phyloP scores from a whole-genome alignment of 1,140 invertebrate genomes.

The Nilaparvata lugens region DNA sequence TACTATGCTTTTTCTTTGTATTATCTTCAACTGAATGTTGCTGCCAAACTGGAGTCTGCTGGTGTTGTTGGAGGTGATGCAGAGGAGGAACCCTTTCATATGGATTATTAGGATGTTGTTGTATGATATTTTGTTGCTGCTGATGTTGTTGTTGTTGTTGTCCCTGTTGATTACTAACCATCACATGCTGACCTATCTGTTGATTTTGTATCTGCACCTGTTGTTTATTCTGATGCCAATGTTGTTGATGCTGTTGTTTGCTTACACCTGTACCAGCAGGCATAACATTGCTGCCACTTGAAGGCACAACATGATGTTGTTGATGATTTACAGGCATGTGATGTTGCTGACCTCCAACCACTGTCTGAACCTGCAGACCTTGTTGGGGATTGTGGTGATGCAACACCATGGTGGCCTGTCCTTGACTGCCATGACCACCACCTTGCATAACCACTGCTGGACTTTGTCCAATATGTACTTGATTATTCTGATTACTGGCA shows the following conservation, averaged over 20 bases:
- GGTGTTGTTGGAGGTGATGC: constrained; percentile 50
- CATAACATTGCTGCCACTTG: neutral
- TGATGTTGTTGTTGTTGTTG: constrained; percentile 29
- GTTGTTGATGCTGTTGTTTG: constrained; percentile 28
- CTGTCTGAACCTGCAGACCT: constrained; percentile 8
- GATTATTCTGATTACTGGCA: neutral
- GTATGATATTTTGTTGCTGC: neutral
- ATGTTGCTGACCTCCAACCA: constrained; percentile 4
- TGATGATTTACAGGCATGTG: neutral
- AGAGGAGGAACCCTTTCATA: constrained; percentile 61
- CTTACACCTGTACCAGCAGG: neutral
- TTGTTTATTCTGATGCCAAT: constrained; percentile 46
- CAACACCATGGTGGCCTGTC: constrained; percentile 26
- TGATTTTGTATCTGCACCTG: constrained; percentile 32
- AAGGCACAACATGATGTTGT: constrained; percentile 9
- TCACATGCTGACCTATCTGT: constrained; percentile 28
- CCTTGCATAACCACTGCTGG: constrained; percentile 7
- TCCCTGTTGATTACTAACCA: neutral
- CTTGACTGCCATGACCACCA: neutral
- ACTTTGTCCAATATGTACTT: constrained; percentile 5
- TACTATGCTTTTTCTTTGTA: constrained; percentile 45
- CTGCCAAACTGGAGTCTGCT: constrained; percentile 46
- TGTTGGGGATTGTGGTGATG: constrained; percentile 32
- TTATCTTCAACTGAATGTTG: constrained; percentile 38
- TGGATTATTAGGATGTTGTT: constrained; percentile 26